Base-by-base conservation (phyloP, 1,140 invertebrate species). In the Leucophenga varia region DNA sequence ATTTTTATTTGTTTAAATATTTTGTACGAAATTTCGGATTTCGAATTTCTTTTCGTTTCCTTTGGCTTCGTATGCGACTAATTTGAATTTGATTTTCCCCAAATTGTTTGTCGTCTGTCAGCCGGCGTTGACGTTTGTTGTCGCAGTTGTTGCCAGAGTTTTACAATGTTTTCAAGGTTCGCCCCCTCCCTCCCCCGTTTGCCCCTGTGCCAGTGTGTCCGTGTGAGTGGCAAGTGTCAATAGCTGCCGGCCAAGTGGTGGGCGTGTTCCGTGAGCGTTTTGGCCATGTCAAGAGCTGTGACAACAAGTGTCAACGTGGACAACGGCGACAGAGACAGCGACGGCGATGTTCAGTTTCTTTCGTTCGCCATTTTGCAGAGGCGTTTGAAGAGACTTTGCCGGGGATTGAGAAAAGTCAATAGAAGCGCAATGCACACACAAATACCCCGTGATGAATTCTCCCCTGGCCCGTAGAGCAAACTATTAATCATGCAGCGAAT, bases 1-100 rank as follows among this genome's bases (percentile, higher is more conserved):
- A 67, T 67, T 67, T 67, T 67, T 63, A 59, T 67, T 68, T 65
- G 63, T 65, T 67, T 65, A 65, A 65, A 65, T 65, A 67, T 65
- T 61, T 54, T 49, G 38, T 51, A 49, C 57, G 49, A 46, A 55
- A 37, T 55, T 51, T 35, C 43, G 38, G 43, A 43, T 49, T 55
- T n/a, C n/a, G n/a, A n/a, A n/a, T n/a, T 48, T 47, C 31, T 40
- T 14, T 47, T 47, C n/a, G n/a, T n/a, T 22, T 18, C 38, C 17
- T 43, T 52, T 48, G 31, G 32, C 56, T 49, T 47, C 40, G 54
- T 43, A 42, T 51, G 55, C 50, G 31, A 57, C 59, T 61, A 61
- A 61, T 61, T 61, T 57, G 58, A 50, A 43, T 47, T 51, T 48
- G 52, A 17, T 45, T 54, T 40, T 55, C 19, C 45, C 51, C 42